Conservation (phyloP, 2,113 vertebrate genomes). For the Orycteropus afer region DNA sequence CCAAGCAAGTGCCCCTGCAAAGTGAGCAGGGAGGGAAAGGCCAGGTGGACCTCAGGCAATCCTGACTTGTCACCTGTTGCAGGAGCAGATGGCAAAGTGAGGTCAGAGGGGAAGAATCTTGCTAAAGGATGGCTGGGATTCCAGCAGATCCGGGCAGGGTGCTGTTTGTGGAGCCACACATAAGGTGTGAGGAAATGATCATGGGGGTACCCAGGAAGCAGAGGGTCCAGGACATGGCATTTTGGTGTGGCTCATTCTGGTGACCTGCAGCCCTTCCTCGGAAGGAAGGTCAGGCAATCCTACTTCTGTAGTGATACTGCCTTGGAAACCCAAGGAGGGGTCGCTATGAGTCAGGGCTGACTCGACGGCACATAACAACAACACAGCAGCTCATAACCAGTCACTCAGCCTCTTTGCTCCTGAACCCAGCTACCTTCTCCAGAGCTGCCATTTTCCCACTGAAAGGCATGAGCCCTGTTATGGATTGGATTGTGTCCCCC, state of each 20-base stretch:
- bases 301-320: too few relatives aligned
- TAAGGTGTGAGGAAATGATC: neutral
- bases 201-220: neutral
- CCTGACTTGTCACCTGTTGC: neutral
- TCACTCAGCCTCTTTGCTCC: too few relatives aligned
- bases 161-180: neutral
- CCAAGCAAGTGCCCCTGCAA: too few relatives aligned
- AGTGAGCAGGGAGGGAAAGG: too few relatives aligned
- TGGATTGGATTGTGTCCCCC: neutral
- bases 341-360: too few relatives aligned
- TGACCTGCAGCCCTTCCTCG: neutral
- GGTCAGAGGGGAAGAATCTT: neutral
- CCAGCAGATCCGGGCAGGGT: neutral
- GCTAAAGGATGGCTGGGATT: neutral
- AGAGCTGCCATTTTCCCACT: neutral
- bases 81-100: neutral
- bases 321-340: too few relatives aligned
- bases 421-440: neutral
- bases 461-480: neutral
- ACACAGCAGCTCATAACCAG: neutral
- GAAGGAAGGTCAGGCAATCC: too few relatives aligned
- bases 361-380: too few relatives aligned
- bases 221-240: neutral
- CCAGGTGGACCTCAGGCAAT: fast-evolving
- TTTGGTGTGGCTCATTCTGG: neutral